Evolutionary conservation across 2,888 invertebrate species (phyloP), one percentile per base, ranked within the genome.

Genomic region (Xestobium rufovillosum): DNA sequence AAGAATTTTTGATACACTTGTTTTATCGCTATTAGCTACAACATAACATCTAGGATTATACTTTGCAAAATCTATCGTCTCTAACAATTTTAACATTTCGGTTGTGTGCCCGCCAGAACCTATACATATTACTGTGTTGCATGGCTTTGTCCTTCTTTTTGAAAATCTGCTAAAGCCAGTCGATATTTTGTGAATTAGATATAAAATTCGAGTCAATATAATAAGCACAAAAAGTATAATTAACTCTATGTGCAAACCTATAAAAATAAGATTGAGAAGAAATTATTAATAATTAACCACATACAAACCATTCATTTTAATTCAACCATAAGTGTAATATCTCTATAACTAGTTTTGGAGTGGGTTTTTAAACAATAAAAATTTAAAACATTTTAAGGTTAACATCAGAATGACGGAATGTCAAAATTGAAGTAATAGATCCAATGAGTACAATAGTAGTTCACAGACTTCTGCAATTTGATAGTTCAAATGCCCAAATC

Each of bases 31-130:
- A 32, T 75, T 71, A 3, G 94, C 88, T 44, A 86, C 65, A 29
- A 94, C 65, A 57, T 91, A 94, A 38, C 78, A 65, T 35, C 90
- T 69, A 1, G 90, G 89, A 1, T 66, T 63, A 59, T 86, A 91
- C 52, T 72, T 73, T 2, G 64, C 54, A n/a, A 63, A 57, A 50
- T 79, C 70, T 28, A 95, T 59, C 15, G 71, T 69, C 46, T 73
- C 67, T 3, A 84, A 61, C 26, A 96, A 69, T 43, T 78, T 72
- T 32, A 95, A 61, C 73, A 98, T 83, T 72, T 98, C 97, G n/a
- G 84, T 81, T 0, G 97, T 97, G 60, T 98, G 97, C 1, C 92
- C 92, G 37, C 91, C 92, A 47, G 84, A 82, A 25, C 83, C 84
- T 39, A 84, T 74, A 47, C 83, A 78, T 47, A 82, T 69, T 38